Percentiles rank a stretch among this genome's conserved stretches.
phyloP scores from a whole-genome alignment of 2,888 invertebrate genomes.

The Drosophila recens region DNA sequence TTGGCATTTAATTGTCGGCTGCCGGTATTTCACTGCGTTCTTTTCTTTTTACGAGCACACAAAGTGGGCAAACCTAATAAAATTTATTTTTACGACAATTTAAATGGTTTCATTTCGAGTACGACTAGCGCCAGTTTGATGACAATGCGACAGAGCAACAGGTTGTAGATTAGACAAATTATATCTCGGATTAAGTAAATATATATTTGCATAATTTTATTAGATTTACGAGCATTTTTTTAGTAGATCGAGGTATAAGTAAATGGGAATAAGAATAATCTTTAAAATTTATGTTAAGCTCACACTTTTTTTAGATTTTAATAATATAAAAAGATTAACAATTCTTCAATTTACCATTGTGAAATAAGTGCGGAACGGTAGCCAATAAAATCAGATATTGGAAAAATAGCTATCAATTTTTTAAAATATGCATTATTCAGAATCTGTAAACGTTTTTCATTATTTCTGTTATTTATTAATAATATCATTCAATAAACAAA shows the following conservation, averaged over 20 bases:
- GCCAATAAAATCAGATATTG: too few relatives aligned
- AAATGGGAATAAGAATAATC: too few relatives aligned
- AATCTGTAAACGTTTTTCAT: too few relatives aligned
- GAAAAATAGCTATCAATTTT: too few relatives aligned
- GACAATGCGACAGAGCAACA: conserved; percentile 37
- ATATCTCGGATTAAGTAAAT: conserved; percentile 15
- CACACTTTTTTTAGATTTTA: too few relatives aligned
- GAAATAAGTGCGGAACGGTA: too few relatives aligned
- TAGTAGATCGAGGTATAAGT: too few relatives aligned
- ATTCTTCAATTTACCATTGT: too few relatives aligned
- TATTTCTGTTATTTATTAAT: not conserved
- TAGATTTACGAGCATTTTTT: not conserved
- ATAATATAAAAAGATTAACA: too few relatives aligned
- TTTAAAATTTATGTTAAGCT: too few relatives aligned
- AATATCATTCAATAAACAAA: not conserved
- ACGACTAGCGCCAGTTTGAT: conserved; percentile 6
- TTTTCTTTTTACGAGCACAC: conserved; percentile 76
- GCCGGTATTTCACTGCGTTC: conserved; percentile 43
- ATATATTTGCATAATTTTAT: not conserved
- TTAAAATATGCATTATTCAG: too few relatives aligned
- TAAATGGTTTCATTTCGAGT: conserved; percentile 73
- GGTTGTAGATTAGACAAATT: conserved; percentile 36
- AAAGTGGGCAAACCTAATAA: conserved; percentile 72
- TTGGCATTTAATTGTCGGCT: conserved; percentile 78
- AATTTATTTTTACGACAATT: conserved; percentile 80